phyloP scores from a whole-genome alignment of 2,888 invertebrate genomes.

The Cheilosia grossa region DNA sequence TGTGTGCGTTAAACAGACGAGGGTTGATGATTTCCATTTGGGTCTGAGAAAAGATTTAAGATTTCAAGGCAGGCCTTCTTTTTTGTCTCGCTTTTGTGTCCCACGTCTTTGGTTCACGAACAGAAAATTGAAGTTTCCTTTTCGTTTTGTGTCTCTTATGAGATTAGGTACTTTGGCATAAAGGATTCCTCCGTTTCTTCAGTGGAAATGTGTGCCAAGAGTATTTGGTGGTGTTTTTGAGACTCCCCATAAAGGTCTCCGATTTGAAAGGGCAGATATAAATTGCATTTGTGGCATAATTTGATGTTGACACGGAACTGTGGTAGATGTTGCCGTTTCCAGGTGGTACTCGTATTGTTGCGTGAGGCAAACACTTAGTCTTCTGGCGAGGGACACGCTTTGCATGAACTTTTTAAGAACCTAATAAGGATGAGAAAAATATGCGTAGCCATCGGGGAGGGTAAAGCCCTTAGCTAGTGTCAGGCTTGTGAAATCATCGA shows the following conservation, averaged over 20 bases:
- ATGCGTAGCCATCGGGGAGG: too few species aligned
- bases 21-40: background rate
- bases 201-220: constrained; percentile 13
- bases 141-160: constrained; percentile 24
- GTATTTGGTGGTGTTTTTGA: background rate
- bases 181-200: constrained; percentile 3
- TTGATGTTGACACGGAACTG: constrained; percentile 19
- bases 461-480: too few species aligned
- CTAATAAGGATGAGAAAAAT: too few species aligned
- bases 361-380: too few species aligned
- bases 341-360: background rate
- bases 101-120: constrained; percentile 22
- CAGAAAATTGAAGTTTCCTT: constrained; percentile 32
- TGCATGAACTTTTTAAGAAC: too few species aligned
- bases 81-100: constrained; percentile 14
- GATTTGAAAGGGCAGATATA: constrained; percentile 33
- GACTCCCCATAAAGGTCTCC: background rate
- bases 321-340: background rate
- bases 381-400: too few species aligned
- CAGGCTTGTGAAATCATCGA: too few species aligned
- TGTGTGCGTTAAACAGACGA: background rate
- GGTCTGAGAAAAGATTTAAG: constrained; percentile 1
- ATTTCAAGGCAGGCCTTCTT: constrained; percentile 21
- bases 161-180: constrained; percentile 33
- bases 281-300: constrained; percentile 42